Evolutionary conservation across 2,797 vertebrate species (phyloP).

Genomic region (Scolopax rusticola): DNA sequence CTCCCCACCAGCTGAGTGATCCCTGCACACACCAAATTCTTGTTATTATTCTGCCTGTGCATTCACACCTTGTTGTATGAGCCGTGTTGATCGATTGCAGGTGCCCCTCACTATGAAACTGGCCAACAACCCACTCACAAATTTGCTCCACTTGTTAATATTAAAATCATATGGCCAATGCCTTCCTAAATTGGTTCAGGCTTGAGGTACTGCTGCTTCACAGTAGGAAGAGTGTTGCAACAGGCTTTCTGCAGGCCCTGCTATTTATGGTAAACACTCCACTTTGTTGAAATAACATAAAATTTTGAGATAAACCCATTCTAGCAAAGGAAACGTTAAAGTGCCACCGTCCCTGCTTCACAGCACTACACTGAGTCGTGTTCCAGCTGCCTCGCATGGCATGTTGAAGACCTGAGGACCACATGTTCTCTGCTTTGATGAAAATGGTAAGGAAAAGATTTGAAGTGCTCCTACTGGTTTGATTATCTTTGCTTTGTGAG

Average conservation of each 20-base stretch:
- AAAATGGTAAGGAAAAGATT: neutral
- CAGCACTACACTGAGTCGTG: neutral
- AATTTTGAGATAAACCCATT: constrained; percentile 32
- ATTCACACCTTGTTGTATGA: constrained; percentile 62
- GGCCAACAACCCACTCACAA: constrained; percentile 63
- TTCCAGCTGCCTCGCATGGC: neutral
- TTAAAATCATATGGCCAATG: constrained; percentile 71
- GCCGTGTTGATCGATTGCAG: constrained; percentile 66
- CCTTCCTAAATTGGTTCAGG: constrained; percentile 71
- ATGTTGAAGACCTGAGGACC: neutral
- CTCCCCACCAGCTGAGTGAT: constrained; percentile 31
- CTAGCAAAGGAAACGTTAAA: neutral
- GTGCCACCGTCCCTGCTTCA: neutral
- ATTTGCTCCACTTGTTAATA: constrained; percentile 62
- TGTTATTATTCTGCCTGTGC: constrained; percentile 20
- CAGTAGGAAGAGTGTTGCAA: constrained; percentile 34
- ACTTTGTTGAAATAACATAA: constrained; percentile 57
- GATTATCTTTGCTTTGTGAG: neutral
- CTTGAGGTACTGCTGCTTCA: constrained; percentile 51
- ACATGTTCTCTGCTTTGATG: neutral
- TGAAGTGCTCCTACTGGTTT: neutral
- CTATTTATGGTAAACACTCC: constrained; percentile 63
- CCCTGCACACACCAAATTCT: neutral
- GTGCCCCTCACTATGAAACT: constrained; percentile 24
- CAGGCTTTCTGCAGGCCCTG: constrained; percentile 41